Evolutionary conservation across 2,888 invertebrate species (phyloP).

Genomic region (Hemistola chrysoprasaria): DNA sequence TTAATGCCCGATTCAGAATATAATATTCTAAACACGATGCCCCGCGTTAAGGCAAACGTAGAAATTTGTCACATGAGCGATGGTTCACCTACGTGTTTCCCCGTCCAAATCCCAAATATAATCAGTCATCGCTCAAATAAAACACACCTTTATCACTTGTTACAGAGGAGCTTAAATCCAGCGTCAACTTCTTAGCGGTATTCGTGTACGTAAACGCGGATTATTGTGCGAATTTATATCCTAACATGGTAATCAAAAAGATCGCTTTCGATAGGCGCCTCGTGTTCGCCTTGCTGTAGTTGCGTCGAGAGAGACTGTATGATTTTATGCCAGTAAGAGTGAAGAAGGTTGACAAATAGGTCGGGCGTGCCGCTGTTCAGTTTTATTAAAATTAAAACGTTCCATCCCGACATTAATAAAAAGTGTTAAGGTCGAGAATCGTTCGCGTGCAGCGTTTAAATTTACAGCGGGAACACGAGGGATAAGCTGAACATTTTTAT

Average conservation of each 20-base stretch:
- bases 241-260: constrained; percentile 69
- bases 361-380: constrained; percentile 78
- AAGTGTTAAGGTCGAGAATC: constrained; percentile 65
- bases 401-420: constrained; percentile 73
- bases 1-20: constrained; percentile 58
- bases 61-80: constrained; percentile 83
- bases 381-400: constrained; percentile 81
- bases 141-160: constrained; percentile 81
- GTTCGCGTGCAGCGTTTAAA: constrained; percentile 54
- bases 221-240: constrained; percentile 75
- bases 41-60: constrained; percentile 80
- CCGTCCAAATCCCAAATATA: constrained; percentile 78
- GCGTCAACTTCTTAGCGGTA: constrained; percentile 60
- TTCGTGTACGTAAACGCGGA: constrained; percentile 60
- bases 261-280: constrained; percentile 58
- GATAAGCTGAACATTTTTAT: constrained; percentile 76
- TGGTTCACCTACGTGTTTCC: constrained; percentile 81
- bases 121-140: constrained; percentile 73
- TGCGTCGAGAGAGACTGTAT: constrained; percentile 71
- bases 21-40: constrained; percentile 79
- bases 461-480: constrained; percentile 67
- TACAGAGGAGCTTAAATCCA: constrained; percentile 77
- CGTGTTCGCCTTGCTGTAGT: constrained; percentile 49
- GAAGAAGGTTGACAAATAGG: constrained; percentile 82
- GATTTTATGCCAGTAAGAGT: constrained; percentile 79